These are phyloP conservation scores for Endomychus coccineus DNA, from an alignment of 2,888 invertebrate species.

Conservation along the genomic window DNA sequence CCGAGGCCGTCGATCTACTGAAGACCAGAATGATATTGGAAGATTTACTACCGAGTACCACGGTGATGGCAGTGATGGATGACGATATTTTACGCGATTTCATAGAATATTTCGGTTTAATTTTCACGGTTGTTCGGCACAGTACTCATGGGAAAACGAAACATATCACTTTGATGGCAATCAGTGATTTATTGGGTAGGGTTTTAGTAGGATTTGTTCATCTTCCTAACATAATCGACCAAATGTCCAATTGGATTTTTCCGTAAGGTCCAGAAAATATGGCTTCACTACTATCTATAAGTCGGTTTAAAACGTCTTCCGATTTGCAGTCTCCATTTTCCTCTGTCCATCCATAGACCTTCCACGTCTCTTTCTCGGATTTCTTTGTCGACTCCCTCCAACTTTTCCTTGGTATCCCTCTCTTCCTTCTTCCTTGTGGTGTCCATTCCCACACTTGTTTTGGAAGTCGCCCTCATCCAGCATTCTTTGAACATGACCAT, in stretches of 20 bases:
- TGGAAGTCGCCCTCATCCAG: background rate
- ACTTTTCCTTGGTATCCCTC: background rate
- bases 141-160: conserved; percentile 27
- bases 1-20: conserved; percentile 27
- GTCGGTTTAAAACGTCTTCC: no score
- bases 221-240: background rate
- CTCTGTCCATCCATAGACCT: background rate
- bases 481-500: no score
- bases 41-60: conserved; percentile 26
- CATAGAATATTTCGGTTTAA: conserved; percentile 30
- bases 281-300: background rate
- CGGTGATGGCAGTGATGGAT: conserved; percentile 23
- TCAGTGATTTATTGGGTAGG: conserved; percentile 31
- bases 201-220: no score
- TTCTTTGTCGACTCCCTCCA: no score
- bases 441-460: no score
- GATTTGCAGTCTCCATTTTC: no score
- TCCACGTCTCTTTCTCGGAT: no score
- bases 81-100: conserved; percentile 27
- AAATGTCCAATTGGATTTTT: background rate
- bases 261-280: background rate
- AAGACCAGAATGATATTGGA: conserved; percentile 29
- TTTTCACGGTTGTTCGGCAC: conserved; percentile 28
- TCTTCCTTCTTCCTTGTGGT: background rate
- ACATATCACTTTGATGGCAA: conserved; percentile 29